phyloP scores from a whole-genome alignment of 2,888 invertebrate genomes.

The Xylota sylvarum region DNA sequence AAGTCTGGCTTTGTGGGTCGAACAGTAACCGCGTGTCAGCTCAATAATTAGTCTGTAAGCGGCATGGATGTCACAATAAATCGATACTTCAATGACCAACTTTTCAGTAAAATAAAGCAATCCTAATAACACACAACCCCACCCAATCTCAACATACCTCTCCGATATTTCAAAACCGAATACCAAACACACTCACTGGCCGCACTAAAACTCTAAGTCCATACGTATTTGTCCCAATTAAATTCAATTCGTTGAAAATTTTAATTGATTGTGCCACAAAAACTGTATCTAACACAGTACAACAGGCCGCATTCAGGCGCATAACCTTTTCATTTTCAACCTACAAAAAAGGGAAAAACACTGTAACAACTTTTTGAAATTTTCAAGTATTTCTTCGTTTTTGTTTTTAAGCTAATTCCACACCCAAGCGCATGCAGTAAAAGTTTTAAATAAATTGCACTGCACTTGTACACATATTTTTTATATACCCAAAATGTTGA shows the following conservation, averaged over 20 bases:
- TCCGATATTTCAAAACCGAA: too few species aligned
- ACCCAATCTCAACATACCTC: too few species aligned
- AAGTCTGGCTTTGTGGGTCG: too few species aligned
- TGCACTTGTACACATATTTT: not conserved
- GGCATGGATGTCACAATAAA: too few species aligned
- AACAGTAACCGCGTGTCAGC: too few species aligned
- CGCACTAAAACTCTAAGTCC: too few species aligned
- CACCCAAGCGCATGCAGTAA: constrained; percentile 1
- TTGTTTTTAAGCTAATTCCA: not conserved
- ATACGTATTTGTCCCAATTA: not conserved
- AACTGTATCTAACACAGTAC: not conserved
- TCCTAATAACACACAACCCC: too few species aligned
- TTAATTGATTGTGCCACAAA: not conserved
- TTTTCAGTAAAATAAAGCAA: too few species aligned
- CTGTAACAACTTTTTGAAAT: constrained; percentile 8
- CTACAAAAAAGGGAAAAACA: not conserved
- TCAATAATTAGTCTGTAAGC: too few species aligned
- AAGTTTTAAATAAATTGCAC: constrained; percentile 30
- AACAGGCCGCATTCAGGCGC: not conserved
- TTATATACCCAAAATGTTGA: not conserved
- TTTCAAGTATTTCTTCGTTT: not conserved
- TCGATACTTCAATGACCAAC: too few species aligned
- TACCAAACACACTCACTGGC: too few species aligned
- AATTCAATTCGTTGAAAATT: constrained; percentile 4
- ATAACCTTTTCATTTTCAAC: constrained; percentile 1